Conservation (phyloP, 2,888 invertebrate species). For the Drosophila meridiana region DNA sequence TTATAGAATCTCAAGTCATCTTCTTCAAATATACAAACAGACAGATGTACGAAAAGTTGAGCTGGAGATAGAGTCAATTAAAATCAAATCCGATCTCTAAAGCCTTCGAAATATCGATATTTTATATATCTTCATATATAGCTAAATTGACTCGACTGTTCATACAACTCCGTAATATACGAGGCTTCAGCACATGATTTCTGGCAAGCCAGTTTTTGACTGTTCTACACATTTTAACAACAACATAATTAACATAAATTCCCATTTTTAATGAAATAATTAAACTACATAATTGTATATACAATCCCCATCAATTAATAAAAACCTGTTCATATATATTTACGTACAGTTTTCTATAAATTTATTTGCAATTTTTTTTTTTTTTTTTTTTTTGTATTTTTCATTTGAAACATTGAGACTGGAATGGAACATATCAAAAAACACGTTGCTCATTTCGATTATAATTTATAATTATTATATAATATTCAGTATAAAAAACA, state of each 20-base stretch:
- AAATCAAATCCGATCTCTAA: not conserved
- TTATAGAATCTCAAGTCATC: not conserved
- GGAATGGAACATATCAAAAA: conserved; percentile 70
- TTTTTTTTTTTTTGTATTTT: conserved; percentile 28
- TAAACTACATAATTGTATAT: not conserved
- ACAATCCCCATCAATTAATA: not conserved
- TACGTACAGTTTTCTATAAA: conserved; percentile 35
- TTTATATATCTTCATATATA: not conserved
- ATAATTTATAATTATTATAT: conserved; percentile 61
- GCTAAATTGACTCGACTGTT: not conserved
- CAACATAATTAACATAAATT: not conserved
- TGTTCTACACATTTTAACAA: not conserved
- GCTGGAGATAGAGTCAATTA: not conserved
- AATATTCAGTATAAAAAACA: conserved; percentile 72
- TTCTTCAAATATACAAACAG: not conserved
- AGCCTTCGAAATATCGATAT: not conserved
- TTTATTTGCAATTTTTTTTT: conserved; percentile 21
- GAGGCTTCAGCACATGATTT: not conserved
- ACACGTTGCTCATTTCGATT: conserved; percentile 55
- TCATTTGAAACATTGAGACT: conserved; percentile 67
- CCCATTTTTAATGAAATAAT: not conserved
- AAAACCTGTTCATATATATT: conserved; percentile 10
- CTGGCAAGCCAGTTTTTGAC: not conserved
- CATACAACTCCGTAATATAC: not conserved
- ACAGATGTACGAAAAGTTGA: not conserved